Evolutionary conservation across 2,797 vertebrate genomes (phyloP).

Genomic region (Oreochromis grahami): DNA sequence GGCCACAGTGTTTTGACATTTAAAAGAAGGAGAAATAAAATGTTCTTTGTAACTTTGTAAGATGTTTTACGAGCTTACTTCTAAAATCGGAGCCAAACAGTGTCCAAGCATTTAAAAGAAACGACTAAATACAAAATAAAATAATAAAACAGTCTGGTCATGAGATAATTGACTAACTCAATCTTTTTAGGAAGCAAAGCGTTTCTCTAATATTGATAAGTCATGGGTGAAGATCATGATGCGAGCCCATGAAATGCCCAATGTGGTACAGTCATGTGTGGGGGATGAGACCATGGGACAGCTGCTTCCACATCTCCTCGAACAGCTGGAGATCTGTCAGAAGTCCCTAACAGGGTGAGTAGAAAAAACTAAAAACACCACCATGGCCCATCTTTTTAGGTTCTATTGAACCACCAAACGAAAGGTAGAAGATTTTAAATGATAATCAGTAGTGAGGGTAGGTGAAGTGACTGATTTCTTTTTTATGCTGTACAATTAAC

Average conservation of each 20-base stretch:
- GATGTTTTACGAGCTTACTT: not conserved
- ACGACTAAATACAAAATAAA: not conserved
- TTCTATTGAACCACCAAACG: not conserved
- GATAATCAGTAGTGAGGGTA: not conserved
- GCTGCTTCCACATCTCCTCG: conserved; percentile 89
- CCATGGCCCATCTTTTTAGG: not conserved
- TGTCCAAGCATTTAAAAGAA: not conserved
- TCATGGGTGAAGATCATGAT: conserved; percentile 98
- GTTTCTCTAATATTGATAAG: conserved; percentile 97
- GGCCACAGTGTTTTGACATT: not conserved
- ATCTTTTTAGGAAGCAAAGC: conserved; percentile 86
- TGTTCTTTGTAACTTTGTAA: not conserved
- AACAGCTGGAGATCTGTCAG: conserved; percentile 96
- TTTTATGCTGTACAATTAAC: not conserved
- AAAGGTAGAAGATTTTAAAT: not conserved
- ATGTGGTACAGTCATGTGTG: conserved; percentile 90
- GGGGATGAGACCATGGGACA: conserved; percentile 96
- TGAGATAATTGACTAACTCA: not conserved
- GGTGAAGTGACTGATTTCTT: not conserved
- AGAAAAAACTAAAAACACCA: not conserved
- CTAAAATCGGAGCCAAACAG: not conserved
- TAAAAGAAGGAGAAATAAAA: not conserved
- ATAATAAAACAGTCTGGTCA: not conserved
- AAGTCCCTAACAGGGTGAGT: conserved; percentile 94
- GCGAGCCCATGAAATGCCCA: conserved; percentile 89